These are phyloP conservation scores for Aphelinus atriplicis DNA, from an alignment of 1,140 invertebrate genomes.

Conservation along the genomic window DNA sequence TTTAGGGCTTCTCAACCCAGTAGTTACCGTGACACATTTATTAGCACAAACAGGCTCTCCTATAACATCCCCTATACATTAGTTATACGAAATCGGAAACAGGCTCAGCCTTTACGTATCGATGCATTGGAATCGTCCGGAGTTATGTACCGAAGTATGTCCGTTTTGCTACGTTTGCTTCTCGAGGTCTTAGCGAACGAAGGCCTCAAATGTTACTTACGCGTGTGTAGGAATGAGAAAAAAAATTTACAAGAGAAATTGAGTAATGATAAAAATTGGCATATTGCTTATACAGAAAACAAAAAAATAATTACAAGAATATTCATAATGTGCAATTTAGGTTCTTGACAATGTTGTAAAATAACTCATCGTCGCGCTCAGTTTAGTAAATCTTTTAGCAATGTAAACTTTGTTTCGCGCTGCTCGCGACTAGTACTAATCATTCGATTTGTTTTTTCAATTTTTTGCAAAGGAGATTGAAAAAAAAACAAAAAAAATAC, in stretches of 20 bases:
- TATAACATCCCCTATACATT: no score
- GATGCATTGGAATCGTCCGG: conserved; percentile 31
- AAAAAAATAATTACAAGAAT: conserved; percentile 31
- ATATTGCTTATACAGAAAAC: conserved; percentile 35
- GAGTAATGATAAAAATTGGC: conserved; percentile 36
- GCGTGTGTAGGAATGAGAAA: conserved; percentile 34
- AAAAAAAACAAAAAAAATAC: conserved; percentile 36
- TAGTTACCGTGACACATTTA: no score
- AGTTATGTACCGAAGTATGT: conserved; percentile 5
- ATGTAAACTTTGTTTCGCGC: conserved; percentile 30
- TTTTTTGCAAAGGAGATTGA: conserved; percentile 11
- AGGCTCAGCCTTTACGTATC: conserved; percentile 39
- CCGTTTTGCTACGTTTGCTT: conserved; percentile 7
- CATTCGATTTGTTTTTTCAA: conserved; percentile 7
- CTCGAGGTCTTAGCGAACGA: conserved; percentile 33
- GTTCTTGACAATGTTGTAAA: conserved; percentile 38
- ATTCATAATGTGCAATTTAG: conserved; percentile 31
- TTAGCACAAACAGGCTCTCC: no score
- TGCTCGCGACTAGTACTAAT: conserved; percentile 38
- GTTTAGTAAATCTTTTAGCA: conserved; percentile 35
- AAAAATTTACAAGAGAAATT: conserved; percentile 37
- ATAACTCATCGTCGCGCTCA: conserved; percentile 37
- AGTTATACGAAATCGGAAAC: conserved; percentile 13
- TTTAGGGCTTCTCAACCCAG: no score
- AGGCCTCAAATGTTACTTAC: conserved; percentile 21